phyloP scores from a whole-genome alignment of 2,888 invertebrate species.

The Lasioglossum leucozonium region DNA sequence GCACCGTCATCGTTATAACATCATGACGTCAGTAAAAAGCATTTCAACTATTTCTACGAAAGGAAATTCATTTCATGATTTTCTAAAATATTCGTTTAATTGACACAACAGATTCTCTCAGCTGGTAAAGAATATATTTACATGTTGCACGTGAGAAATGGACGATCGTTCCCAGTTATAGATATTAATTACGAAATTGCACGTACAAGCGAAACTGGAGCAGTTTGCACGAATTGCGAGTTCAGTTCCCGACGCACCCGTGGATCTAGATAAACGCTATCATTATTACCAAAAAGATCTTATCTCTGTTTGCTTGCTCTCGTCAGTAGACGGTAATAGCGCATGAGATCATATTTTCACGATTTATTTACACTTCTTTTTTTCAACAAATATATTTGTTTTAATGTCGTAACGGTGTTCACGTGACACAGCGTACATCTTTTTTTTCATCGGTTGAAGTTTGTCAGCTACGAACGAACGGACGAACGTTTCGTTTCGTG shows the following conservation, averaged over 20 bases:
- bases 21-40: not conserved
- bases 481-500: not conserved
- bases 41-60: too few species aligned
- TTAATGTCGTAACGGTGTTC: not conserved
- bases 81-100: not conserved
- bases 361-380: not conserved
- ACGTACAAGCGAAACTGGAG: slow-evolving; percentile 8
- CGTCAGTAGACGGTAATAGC: slow-evolving; percentile 28
- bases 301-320: slow-evolving; percentile 59
- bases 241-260: not conserved
- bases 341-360: slow-evolving; percentile 42
- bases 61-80: not conserved
- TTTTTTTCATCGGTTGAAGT: not conserved
- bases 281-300: slow-evolving; percentile 54
- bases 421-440: not conserved
- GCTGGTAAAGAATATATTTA: not conserved
- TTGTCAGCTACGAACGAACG: not conserved
- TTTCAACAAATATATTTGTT: not conserved
- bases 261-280: slow-evolving; percentile 63
- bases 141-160: not conserved
- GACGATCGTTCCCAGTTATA: not conserved
- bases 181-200: not conserved
- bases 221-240: not conserved
- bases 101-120: not conserved
- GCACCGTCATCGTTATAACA: not conserved